phyloP scores from a whole-genome alignment of 2,113 vertebrate genomes.

The Erythrocebus patas region DNA sequence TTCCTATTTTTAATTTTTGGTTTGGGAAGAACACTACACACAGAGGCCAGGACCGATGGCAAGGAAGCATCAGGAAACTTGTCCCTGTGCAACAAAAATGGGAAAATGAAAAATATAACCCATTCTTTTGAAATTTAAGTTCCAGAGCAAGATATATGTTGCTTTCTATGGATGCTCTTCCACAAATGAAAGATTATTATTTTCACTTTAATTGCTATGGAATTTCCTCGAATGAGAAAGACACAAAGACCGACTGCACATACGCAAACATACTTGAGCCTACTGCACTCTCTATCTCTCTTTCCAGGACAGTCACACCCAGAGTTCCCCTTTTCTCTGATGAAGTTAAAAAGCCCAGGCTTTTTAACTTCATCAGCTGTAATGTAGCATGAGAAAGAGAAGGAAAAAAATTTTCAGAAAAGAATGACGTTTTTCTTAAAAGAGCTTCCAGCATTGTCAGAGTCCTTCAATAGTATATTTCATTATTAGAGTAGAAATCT shows the following conservation, averaged over 20 bases:
- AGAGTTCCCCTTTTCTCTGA: not conserved
- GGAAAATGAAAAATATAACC: not conserved
- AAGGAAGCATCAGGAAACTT: not conserved
- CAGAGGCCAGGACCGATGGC: rapidly evolving
- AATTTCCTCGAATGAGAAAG: not conserved
- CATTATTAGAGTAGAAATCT: not conserved
- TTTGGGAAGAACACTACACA: not conserved
- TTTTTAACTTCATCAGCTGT: not conserved
- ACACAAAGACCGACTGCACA: not conserved
- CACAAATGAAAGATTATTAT: not conserved
- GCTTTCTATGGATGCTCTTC: not conserved
- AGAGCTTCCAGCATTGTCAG: not conserved
- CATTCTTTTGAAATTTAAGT: not conserved
- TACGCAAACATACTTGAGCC: not conserved
- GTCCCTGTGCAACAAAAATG: not conserved
- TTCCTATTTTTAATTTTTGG: not conserved
- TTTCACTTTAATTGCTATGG: not conserved
- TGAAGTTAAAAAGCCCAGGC: too few relatives aligned
- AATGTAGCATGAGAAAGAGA: not conserved
- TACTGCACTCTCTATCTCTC: not conserved
- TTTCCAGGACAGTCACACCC: not conserved
- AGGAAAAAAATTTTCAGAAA: not conserved
- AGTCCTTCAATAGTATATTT: not conserved
- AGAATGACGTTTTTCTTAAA: not conserved
- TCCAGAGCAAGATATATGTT: not conserved